Evolutionary conservation across 2,797 vertebrate genomes (phyloP).

Genomic region (Cichlasoma orientale): DNA sequence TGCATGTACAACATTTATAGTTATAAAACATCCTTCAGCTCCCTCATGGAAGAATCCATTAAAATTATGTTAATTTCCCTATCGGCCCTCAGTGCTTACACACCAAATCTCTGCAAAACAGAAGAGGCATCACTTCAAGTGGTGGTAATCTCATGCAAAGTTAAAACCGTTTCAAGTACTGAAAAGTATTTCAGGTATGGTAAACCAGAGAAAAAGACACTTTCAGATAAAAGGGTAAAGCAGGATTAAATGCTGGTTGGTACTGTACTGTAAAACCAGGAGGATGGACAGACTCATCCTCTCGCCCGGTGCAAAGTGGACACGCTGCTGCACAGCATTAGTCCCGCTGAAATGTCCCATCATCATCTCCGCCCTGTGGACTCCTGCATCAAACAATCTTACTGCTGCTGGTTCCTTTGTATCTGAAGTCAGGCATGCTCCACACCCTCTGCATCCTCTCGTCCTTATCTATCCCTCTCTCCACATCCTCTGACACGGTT

Average conservation of each 20-base stretch:
- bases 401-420: constrained; percentile 69
- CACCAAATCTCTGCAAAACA: constrained; percentile 13
- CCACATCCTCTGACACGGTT: constrained; percentile 94
- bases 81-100: background rate
- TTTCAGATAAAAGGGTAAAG: background rate
- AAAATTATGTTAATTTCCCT: constrained; percentile 1
- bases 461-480: constrained; percentile 72
- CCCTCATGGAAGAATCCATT: background rate
- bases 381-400: constrained; percentile 58
- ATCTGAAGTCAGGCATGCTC: constrained; percentile 94
- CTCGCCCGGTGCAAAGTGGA: background rate
- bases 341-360: background rate
- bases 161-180: constrained; percentile 8
- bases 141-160: constrained; percentile 15
- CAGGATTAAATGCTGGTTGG: constrained; percentile 21
- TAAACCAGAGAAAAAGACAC: background rate
- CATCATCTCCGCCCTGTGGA: background rate
- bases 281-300: constrained; percentile 1
- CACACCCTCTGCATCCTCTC: constrained; percentile 84
- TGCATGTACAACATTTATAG: background rate
- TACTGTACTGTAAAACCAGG: constrained; percentile 7
- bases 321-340: background rate
- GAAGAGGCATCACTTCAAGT: constrained; percentile 15
- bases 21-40: no score
- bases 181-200: background rate